Percentiles rank a stretch among this genome's conserved stretches.
These are phyloP conservation scores for Rallus limicola DNA, from an alignment of 2,113 vertebrate genomes.

Conservation along the genomic window DNA sequence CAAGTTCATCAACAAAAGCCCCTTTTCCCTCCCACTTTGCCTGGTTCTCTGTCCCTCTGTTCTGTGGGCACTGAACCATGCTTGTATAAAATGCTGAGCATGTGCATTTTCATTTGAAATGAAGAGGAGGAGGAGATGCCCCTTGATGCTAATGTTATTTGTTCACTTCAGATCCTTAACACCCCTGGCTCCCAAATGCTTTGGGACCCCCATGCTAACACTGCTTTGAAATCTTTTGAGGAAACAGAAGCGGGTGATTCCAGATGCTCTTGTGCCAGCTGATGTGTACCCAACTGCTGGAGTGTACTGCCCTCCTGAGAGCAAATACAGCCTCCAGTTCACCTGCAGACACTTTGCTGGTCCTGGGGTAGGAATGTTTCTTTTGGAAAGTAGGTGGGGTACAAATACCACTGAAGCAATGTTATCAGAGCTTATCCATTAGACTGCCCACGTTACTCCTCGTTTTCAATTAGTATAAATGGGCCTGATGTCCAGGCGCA, in stretches of 20 bases:
- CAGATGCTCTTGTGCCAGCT: background rate
- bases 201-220: background rate
- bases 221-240: background rate
- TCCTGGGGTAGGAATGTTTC: background rate
- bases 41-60: background rate
- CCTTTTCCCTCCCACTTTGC: background rate
- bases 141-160: background rate
- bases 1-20: background rate
- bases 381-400: background rate
- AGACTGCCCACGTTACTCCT: background rate
- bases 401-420: background rate
- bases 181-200: background rate
- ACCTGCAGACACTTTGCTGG: background rate
- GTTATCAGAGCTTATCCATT: background rate
- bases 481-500: background rate
- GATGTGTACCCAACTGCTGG: background rate
- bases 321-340: background rate
- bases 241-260: background rate
- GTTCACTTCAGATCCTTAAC: background rate
- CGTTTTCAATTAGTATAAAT: background rate
- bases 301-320: background rate
- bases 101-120: background rate
- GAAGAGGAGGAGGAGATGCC: background rate
- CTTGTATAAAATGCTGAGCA: background rate
- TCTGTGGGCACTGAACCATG: background rate